Evolutionary conservation across 2,888 invertebrate species (phyloP).

Genomic region (Leptopilina drosophilae): DNA sequence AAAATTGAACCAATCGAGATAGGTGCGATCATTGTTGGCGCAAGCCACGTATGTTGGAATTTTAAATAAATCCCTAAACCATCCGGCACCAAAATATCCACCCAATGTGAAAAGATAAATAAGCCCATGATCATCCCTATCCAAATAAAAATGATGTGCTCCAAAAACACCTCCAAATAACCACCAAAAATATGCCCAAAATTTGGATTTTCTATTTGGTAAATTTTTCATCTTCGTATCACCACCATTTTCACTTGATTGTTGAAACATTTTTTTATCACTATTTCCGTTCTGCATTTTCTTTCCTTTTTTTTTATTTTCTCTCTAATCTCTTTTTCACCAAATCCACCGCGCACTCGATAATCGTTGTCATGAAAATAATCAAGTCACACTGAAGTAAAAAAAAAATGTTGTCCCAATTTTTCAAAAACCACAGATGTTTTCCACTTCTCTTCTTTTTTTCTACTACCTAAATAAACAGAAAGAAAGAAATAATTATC

Average conservation of each 20-base stretch:
- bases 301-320: neutral
- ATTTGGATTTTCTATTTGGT: slow-evolving; percentile 74
- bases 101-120: slow-evolving; percentile 93
- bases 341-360: no score
- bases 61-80: slow-evolving; percentile 90
- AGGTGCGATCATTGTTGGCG: slow-evolving; percentile 85
- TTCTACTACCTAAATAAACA: slow-evolving; percentile 13
- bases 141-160: slow-evolving; percentile 93
- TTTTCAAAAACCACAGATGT: slow-evolving; percentile 1
- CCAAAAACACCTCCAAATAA: slow-evolving; percentile 92
- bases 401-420: slow-evolving; percentile 16
- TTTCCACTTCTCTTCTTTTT: slow-evolving; percentile 20
- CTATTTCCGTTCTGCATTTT: slow-evolving; percentile 37
- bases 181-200: slow-evolving; percentile 91
- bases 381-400: neutral
- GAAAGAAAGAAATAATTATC: neutral
- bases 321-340: no score
- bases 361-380: no score
- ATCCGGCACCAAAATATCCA: slow-evolving; percentile 90
- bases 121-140: slow-evolving; percentile 93
- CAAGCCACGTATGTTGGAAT: slow-evolving; percentile 92
- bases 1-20: slow-evolving; percentile 81
- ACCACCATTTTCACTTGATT: slow-evolving; percentile 24
- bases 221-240: slow-evolving; percentile 36
- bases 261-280: slow-evolving; percentile 42